Base-by-base conservation (phyloP, 2,797 vertebrate species). In the Chlorospingus flavigularis region DNA sequence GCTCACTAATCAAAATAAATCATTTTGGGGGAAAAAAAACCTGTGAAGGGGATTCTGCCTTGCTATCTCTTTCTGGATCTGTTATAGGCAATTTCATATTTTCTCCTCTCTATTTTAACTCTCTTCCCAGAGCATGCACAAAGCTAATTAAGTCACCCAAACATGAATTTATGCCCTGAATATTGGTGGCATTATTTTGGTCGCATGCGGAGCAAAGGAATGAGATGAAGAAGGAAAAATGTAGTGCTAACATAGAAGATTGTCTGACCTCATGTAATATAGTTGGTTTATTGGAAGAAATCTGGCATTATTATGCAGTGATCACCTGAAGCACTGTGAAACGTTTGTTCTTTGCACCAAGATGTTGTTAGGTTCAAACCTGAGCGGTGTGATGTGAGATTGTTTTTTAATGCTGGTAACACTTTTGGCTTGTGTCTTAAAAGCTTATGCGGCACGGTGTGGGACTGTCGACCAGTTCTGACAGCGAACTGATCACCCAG, bases 401-500 rank as follows among this genome's bases (percentile, higher is more conserved):
- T 45, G 14, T 35, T 40, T 70, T 48, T 39, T 17, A 43, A 54
- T 26, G 57, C 24, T 73, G 42, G 16, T 90, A 75, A 82, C 63
- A 5, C 83, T 73, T 81, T 24, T 74, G 10, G 21, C 79, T 70
- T 92, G 61, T 95, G 24, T 94, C 48, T 77, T 76, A n/a, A 74
- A 96, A 99, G 99, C 98, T 99, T 24, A 98, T 99, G 98, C 98
- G 99, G 33, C 99, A 99, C 8, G 99, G 99, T 8, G 98, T 99
- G 10, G 99, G 99, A 58, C 98, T 99, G n/a, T 99, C 99, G 1
- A 99, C 99, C 74, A 98, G 99, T 92, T 99, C 99, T 47, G 99
- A 99, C 97, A 99, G 99, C 60, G 99, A 99, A 84, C 98, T 99
- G 93, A 99, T 99, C 95, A 99, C 99, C 25, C 99, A 99, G 95